Percentiles rank a stretch among this genome's conserved stretches.
phyloP scores from a whole-genome alignment of 2,888 invertebrate genomes.

The Oligia strigilis region DNA sequence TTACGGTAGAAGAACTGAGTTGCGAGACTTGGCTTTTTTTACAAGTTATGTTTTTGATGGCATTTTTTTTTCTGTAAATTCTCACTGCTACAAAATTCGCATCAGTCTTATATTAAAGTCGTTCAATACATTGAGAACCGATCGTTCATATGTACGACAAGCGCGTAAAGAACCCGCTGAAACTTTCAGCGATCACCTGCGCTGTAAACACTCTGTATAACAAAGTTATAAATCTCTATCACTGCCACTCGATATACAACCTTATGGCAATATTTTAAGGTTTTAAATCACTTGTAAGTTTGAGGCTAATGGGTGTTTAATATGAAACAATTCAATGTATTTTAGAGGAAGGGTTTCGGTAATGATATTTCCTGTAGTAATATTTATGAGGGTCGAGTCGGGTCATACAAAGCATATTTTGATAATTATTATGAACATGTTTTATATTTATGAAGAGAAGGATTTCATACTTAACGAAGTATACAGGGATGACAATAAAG shows the following conservation, averaged over 20 bases:
- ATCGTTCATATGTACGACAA: constrained; percentile 43
- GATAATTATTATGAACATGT: constrained; percentile 41
- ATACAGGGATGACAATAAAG: not conserved
- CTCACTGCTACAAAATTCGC: not conserved
- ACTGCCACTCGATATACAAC: constrained; percentile 19
- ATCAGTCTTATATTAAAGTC: constrained; percentile 29
- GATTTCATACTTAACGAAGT: not conserved
- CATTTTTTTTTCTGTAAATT: not conserved
- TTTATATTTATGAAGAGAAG: constrained; percentile 4
- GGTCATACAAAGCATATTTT: constrained; percentile 48
- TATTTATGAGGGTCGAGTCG: constrained; percentile 55
- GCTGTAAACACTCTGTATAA: constrained; percentile 8
- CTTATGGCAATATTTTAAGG: constrained; percentile 1
- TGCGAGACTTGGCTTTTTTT: no score
- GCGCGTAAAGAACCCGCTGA: constrained; percentile 42
- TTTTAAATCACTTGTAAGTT: constrained; percentile 2
- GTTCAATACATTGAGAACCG: constrained; percentile 34
- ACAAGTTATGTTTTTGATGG: no score
- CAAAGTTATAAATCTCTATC: constrained; percentile 7
- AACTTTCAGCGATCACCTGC: constrained; percentile 55
- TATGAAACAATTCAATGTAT: constrained; percentile 58
- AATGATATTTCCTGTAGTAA: constrained; percentile 56
- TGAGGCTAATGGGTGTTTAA: constrained; percentile 34
- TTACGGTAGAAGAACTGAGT: no score
- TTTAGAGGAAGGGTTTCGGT: constrained; percentile 49